Conservation (phyloP, 2,113 vertebrate genomes). For the Hystrix brachyura region DNA sequence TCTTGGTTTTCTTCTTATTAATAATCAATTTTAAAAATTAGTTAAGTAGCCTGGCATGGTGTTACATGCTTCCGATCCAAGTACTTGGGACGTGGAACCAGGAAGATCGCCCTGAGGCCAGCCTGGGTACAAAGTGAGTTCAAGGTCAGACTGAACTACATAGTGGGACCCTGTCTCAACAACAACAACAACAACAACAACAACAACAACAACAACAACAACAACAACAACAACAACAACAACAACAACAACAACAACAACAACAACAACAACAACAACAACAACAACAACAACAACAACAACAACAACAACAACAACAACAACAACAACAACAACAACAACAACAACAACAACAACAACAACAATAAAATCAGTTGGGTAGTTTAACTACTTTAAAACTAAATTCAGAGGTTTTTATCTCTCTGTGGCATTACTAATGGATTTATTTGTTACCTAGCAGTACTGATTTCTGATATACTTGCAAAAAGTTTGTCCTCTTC, state of each 20-base stretch:
- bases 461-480: neutral
- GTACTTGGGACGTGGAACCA: neutral
- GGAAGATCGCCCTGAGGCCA: neutral
- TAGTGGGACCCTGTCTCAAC: neutral
- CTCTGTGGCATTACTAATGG: neutral
- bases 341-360: no score
- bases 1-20: neutral
- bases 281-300: neutral
- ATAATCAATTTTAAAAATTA: conserved; percentile 28
- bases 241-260: neutral
- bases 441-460: neutral
- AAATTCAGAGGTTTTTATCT: neutral
- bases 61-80: neutral
- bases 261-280: neutral
- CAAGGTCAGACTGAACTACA: neutral
- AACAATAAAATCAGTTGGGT: neutral
- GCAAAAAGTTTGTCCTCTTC: conserved; percentile 4
- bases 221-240: neutral
- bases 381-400: neutral
- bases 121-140: neutral
- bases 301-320: neutral
- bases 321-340: neutral
- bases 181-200: neutral
- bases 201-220: neutral
- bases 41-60: neutral